Conservation (phyloP, 2,113 vertebrate genomes). For the Nansenia antarctica region DNA sequence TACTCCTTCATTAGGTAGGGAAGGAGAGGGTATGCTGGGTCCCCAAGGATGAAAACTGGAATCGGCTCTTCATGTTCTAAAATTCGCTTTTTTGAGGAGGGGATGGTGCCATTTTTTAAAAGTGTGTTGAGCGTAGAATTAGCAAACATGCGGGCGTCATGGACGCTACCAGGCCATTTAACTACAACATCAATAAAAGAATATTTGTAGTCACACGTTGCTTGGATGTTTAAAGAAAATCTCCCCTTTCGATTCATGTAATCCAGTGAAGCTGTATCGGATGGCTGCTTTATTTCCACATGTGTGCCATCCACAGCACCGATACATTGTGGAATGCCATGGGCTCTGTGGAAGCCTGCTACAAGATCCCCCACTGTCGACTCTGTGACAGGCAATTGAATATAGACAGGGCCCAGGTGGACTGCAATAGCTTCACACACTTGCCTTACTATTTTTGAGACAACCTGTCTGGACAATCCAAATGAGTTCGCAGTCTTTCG, state of each 20-base stretch:
- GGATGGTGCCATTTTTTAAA: no score
- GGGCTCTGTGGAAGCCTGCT: background rate
- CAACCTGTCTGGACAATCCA: slow-evolving; percentile 6
- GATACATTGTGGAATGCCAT: slow-evolving; percentile 13
- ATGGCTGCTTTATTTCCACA: slow-evolving; percentile 22
- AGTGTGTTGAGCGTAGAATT: no score
- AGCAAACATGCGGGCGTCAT: no score
- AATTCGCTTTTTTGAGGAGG: no score
- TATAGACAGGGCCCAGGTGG: slow-evolving; percentile 23
- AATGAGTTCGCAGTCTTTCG: slow-evolving; percentile 19
- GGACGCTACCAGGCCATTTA: no score
- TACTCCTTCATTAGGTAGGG: no score
- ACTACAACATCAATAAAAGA: no score
- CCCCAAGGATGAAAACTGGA: no score
- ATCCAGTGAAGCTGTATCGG: slow-evolving; percentile 10
- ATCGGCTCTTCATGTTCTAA: no score
- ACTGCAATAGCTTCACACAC: slow-evolving; percentile 28
- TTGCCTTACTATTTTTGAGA: slow-evolving; percentile 26
- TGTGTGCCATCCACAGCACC: slow-evolving; percentile 13
- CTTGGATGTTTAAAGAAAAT: no score
- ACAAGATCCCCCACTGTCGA: slow-evolving; percentile 1
- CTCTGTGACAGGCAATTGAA: slow-evolving; percentile 4
- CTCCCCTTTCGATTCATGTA: slow-evolving; percentile 30
- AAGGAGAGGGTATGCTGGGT: no score
- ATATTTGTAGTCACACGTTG: no score